These are phyloP conservation scores for Hozukius guyotensis DNA, from an alignment of 2,797 vertebrate species.

Conservation along the genomic window DNA sequence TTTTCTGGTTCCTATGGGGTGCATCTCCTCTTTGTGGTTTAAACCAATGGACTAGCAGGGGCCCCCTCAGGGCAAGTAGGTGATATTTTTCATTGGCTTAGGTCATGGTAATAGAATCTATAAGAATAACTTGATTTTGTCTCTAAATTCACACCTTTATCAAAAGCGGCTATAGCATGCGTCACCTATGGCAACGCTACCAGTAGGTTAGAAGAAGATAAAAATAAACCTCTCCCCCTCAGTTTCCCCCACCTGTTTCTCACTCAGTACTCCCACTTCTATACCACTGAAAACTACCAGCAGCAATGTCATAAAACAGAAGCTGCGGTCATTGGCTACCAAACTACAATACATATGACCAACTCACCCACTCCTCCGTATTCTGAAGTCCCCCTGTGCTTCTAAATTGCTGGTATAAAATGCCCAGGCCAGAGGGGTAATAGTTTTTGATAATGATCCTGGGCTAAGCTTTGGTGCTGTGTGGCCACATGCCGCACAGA, in stretches of 20 bases:
- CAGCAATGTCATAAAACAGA: slow-evolving; percentile 16
- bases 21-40: slow-evolving; percentile 29
- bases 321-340: slow-evolving; percentile 14
- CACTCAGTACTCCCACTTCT: not conserved
- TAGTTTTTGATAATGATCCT: slow-evolving; percentile 77
- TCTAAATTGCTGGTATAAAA: slow-evolving; percentile 62
- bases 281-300: slow-evolving; percentile 15
- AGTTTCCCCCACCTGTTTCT: not conserved
- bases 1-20: slow-evolving; percentile 12
- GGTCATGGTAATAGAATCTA: not conserved
- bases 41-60: slow-evolving; percentile 18
- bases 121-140: slow-evolving; percentile 35
- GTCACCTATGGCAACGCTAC: slow-evolving; percentile 33
- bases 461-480: slow-evolving; percentile 63
- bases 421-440: slow-evolving; percentile 65
- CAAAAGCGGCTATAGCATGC: slow-evolving; percentile 20
- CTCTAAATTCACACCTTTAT: slow-evolving; percentile 32
- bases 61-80: not conserved
- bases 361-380: slow-evolving; percentile 5
- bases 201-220: slow-evolving; percentile 23
- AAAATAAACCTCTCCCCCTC: slow-evolving; percentile 21
- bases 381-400: slow-evolving; percentile 31
- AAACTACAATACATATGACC: slow-evolving; percentile 32
- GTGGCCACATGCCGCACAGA: slow-evolving; percentile 65
- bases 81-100: slow-evolving; percentile 19